Base-by-base conservation (phyloP, 2,113 vertebrate species). In the Ochotona curzoniae region DNA sequence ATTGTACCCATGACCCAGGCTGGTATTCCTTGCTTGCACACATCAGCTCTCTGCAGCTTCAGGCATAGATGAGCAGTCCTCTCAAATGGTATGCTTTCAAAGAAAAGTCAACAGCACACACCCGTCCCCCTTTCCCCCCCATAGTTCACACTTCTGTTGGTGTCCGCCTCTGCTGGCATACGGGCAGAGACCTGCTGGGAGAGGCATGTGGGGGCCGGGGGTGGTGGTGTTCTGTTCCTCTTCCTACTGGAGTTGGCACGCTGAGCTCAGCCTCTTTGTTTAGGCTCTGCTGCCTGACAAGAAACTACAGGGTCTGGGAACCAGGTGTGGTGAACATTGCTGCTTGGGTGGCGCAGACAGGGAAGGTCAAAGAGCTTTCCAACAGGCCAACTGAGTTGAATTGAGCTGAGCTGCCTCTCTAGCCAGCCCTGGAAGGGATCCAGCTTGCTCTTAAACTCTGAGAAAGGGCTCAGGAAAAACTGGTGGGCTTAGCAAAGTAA, bases 21-120 rank as follows among this genome's bases (percentile, higher is more conserved):
- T 73, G 18, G 57, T 64, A 51, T 60, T 93, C 83, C 85, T 94
- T 83, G 71, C 60, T 82, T 87, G 35, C 74, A 78, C 49, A 25
- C 8, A 44, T 61, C 60, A 21, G 30, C 51, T 95, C 44, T 66
- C 15, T 61, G 20, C 30, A n/a, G 60, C n/a, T 44, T 28, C 30
- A 92, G 30, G 63, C 60, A 67, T 74, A 49, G 21, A 20, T n/a
- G 60, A 87, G 28, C n/a, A n/a, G 35, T 74, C 47, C 51, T 10
- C 38, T 83, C 32, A 63, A 69, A 90, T 78, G 32, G 28, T 30
- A 8, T 78, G 35, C 28, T 89, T 89, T 86, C 93, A 67, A 76
- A 83, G 74, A 81, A 95, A 88, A 61, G 35, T 70, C 49, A n/a
- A 35, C 69, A 67, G 38, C 26, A 11, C 38, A n/a, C n/a, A n/a